A percentile compares a stretch with the other conserved stretches of the same genome.
phyloP scores from a whole-genome alignment of 2,113 vertebrate species.

The Mormoops blainvillei region DNA sequence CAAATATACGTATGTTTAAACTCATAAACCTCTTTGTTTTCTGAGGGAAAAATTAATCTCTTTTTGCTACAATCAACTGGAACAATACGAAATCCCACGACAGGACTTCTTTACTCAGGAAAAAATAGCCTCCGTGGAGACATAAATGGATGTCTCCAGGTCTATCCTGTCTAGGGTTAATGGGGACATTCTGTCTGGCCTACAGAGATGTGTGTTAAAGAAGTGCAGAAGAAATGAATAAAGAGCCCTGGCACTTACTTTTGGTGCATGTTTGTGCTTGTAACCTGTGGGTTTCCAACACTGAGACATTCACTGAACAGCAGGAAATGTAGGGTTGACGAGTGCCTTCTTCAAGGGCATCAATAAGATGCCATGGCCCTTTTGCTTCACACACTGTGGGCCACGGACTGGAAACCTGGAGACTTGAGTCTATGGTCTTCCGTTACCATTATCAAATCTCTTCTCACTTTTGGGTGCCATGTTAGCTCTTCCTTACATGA shows the following conservation, averaged over 20 bases:
- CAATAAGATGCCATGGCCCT: background rate
- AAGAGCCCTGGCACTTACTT: background rate
- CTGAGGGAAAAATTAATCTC: background rate
- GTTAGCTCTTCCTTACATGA: background rate
- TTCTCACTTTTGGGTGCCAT: background rate
- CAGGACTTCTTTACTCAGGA: background rate
- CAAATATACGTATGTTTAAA: background rate
- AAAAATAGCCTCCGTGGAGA: background rate
- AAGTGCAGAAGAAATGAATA: background rate
- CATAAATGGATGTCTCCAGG: background rate
- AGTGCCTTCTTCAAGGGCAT: background rate
- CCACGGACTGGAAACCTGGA: background rate
- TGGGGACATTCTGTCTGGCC: background rate
- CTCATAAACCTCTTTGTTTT: background rate
- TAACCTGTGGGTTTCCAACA: background rate
- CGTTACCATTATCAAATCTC: background rate
- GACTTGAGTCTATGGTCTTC: background rate
- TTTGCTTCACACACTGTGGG: background rate
- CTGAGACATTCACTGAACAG: background rate
- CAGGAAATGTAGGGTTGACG: background rate
- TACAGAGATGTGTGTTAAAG: background rate
- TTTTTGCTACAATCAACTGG: background rate
- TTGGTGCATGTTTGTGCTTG: background rate
- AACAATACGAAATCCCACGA: background rate
- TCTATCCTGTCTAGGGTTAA: background rate